phyloP scores from a whole-genome alignment of 2,888 invertebrate species.

The Leptinotarsa peninsularis region DNA sequence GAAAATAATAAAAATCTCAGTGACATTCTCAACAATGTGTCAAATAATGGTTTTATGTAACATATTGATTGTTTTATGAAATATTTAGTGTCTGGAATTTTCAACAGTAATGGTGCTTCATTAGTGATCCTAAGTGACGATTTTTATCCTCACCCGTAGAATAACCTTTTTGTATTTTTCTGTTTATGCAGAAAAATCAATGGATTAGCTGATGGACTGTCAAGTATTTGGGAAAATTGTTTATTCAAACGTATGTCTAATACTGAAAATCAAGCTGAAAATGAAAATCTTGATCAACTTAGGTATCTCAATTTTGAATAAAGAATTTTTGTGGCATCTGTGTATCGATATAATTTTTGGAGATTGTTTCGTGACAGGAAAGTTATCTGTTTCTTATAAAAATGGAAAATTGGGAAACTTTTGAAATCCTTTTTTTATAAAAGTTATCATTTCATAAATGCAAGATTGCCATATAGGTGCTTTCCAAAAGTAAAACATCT shows the following conservation, averaged over 20 bases:
- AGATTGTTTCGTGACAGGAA: not conserved
- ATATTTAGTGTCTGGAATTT: not conserved
- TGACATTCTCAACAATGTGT: no score
- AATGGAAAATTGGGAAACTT: no score
- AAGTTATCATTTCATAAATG: no score
- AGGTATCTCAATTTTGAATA: slow-evolving; percentile 63
- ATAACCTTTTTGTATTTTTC: slow-evolving; percentile 29
- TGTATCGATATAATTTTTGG: not conserved
- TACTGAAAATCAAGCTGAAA: slow-evolving; percentile 63
- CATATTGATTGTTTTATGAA: no score
- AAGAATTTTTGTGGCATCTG: slow-evolving; percentile 20
- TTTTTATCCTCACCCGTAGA: slow-evolving; percentile 11
- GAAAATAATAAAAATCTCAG: no score
- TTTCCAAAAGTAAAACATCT: no score
- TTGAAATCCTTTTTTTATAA: no score
- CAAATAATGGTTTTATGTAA: no score
- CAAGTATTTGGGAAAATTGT: slow-evolving; percentile 76
- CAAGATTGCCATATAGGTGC: no score
- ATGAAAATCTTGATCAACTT: slow-evolving; percentile 70
- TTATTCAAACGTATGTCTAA: slow-evolving; percentile 73
- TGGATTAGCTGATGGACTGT: slow-evolving; percentile 78
- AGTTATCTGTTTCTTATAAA: no score
- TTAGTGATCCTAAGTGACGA: not conserved
- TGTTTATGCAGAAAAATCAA: slow-evolving; percentile 72
- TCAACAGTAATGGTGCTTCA: not conserved